Base-by-base conservation (phyloP, 2,888 invertebrate species). In the Linnaemya tessellans region DNA sequence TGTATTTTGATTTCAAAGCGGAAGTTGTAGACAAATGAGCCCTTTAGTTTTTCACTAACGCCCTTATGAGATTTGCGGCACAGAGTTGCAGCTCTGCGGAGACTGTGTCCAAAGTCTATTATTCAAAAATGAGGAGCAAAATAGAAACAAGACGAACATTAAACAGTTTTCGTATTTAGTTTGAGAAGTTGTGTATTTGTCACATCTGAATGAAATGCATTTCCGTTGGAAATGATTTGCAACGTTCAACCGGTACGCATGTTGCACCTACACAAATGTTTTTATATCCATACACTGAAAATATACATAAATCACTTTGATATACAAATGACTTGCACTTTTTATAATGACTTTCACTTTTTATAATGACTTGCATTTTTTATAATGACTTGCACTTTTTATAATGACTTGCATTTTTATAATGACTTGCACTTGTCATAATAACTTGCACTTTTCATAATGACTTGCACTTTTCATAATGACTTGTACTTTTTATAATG, bases 1-100 rank as follows among this genome's bases (percentile, higher is more conserved):
- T 91, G 91, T 91, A 90, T 89, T 91, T 91, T 89, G 91, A 91
- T 91, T 89, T 90, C 87, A 88, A 88, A 89, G 84, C 91, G 92
- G 92, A 92, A 91, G 90, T 90, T 88, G 71, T 71, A 85, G 79
- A 87, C 88, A 91, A 92, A 92, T 92, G 89, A 91, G 90, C 60
- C 89, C 90, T 91, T 91, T 92, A 92, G 92, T 91, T 91, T 91
- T 88, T 67, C 64, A 68, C 56, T 43, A 62, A 65, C 20, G 68
- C 71, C 43, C 65, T 58, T 56, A 54, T 20, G 41, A 82, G 58
- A 74, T 73, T 64, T 71, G 30, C 35, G 43, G 22, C 46, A n/a
- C n/a, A 56, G 15, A 46, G 54, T 51, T 56, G 13, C n/a, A 25
- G 22, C 54, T 62, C 43, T 51, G 15, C 43, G 64, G 58, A 58